These are phyloP conservation scores for Polydrusus pterygomalis DNA, from an alignment of 2,888 invertebrate species.

Conservation along the genomic window DNA sequence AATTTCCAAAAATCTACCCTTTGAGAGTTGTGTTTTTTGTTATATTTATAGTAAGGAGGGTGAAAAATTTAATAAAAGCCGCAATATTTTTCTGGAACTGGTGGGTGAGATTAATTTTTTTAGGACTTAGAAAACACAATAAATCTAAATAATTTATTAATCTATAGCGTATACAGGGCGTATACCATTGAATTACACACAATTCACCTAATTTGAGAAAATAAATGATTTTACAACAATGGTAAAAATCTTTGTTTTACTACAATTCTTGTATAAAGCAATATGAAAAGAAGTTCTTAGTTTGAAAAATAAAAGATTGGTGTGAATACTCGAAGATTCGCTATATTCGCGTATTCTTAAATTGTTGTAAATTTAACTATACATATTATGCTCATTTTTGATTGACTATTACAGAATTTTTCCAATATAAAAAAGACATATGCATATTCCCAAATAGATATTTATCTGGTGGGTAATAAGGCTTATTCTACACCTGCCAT, in stretches of 20 bases:
- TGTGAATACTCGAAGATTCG: no score
- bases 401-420: background rate
- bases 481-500: background rate
- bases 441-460: background rate
- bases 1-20: background rate
- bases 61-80: conserved; percentile 18
- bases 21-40: conserved; percentile 9
- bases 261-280: no score
- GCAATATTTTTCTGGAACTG: conserved; percentile 21
- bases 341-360: no score
- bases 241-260: no score
- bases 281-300: no score
- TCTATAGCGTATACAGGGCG: background rate
- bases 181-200: no score
- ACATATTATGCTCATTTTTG: no score
- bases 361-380: no score
- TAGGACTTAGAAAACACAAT: background rate
- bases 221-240: no score
- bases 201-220: background rate
- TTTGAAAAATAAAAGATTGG: no score
- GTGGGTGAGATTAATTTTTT: conserved; percentile 13
- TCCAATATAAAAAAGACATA: background rate
- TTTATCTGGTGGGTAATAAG: background rate
- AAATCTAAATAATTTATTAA: conserved; percentile 13
- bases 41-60: background rate